phyloP scores from a whole-genome alignment of 2,888 invertebrate genomes.

The Eumacrocentrus americanus region DNA sequence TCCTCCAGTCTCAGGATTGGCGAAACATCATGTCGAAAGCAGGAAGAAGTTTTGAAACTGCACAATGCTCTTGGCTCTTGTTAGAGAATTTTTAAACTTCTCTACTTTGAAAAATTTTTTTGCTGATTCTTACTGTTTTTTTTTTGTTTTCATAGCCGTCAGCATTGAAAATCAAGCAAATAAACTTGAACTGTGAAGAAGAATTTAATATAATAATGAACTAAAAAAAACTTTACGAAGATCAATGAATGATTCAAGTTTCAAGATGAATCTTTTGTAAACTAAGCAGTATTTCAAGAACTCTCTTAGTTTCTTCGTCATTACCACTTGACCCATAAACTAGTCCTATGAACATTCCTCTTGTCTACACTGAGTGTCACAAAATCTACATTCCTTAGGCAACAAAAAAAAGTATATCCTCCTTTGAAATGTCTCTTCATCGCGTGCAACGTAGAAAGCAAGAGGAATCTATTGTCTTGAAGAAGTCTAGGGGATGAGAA shows the following conservation, averaged over 20 bases:
- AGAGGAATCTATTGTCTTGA: constrained; percentile 7
- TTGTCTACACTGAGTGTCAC: neutral
- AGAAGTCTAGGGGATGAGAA: neutral
- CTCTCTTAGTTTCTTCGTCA: neutral
- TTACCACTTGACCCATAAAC: neutral
- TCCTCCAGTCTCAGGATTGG: too few species aligned
- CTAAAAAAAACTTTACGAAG: neutral
- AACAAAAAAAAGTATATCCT: neutral
- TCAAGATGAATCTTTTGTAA: neutral
- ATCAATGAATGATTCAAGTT: neutral
- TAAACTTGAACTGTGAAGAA: neutral
- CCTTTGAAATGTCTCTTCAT: constrained; percentile 9
- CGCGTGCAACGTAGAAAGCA: neutral
- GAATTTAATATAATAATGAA: neutral
- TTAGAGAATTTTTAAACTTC: neutral
- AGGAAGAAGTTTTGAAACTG: too few species aligned
- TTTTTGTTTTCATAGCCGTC: neutral
- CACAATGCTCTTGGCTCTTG: too few species aligned
- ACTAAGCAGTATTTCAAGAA: neutral
- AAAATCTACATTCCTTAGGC: neutral
- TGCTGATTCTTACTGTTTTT: too few species aligned
- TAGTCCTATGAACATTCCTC: neutral
- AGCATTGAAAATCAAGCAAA: too few species aligned
- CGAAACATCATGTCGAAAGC: too few species aligned
- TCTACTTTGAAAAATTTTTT: too few species aligned